Percentiles rank a stretch among this genome's conserved stretches.
These are phyloP conservation scores for Alloplasta piceator DNA, from an alignment of 2,888 invertebrate species.

Conservation along the genomic window DNA sequence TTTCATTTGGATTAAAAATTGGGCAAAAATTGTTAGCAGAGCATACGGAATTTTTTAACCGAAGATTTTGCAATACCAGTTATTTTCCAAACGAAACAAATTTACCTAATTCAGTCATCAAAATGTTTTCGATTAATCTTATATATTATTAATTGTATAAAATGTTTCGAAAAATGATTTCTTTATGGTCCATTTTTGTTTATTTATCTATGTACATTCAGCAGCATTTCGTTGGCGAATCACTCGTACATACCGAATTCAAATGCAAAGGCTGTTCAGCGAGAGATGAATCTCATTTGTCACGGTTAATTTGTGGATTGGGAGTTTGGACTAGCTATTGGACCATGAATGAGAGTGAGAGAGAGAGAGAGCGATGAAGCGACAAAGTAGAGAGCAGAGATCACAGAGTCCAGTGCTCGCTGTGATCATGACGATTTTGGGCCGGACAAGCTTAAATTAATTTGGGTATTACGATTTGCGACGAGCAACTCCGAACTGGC, in stretches of 20 bases:
- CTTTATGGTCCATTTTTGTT: conserved; percentile 1
- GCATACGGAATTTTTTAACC: too few relatives aligned
- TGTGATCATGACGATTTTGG: conserved; percentile 30
- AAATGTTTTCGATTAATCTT: not conserved
- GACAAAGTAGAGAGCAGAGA: conserved; percentile 8
- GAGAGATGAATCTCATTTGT: conserved; percentile 22
- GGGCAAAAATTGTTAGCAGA: too few relatives aligned
- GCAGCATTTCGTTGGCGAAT: not conserved
- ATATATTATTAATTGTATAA: not conserved
- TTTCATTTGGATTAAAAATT: too few relatives aligned
- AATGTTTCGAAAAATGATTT: not conserved
- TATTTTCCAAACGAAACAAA: too few relatives aligned
- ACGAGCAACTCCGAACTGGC: conserved; percentile 36
- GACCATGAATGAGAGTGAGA: not conserved
- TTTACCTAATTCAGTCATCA: not conserved
- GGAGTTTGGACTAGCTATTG: not conserved
- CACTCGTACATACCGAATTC: not conserved
- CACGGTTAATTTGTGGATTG: conserved; percentile 36
- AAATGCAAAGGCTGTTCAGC: conserved; percentile 5
- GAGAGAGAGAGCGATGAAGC: not conserved
- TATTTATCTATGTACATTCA: not conserved
- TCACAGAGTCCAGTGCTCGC: conserved; percentile 5
- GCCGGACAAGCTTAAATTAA: conserved; percentile 41
- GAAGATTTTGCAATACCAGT: too few relatives aligned
- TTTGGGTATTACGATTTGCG: conserved; percentile 50